Base-by-base conservation (phyloP, 2,888 invertebrate species). In the Drosophila mayaguana region DNA sequence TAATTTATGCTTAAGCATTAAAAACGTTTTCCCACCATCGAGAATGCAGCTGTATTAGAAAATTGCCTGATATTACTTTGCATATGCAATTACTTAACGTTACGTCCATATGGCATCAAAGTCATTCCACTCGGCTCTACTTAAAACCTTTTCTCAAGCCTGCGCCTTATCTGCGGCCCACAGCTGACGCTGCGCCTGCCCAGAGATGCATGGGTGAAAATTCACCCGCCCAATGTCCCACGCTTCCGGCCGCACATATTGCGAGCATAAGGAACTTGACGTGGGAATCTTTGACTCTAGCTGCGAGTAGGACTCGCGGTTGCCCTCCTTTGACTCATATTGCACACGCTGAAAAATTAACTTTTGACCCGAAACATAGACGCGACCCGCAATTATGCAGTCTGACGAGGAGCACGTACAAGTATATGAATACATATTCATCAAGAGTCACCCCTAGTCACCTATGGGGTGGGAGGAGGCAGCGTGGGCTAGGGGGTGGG, bases 261-360 rank as follows among this genome's bases (percentile, higher is more conserved):
- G 38, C 28, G 50, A 38, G 64, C 77, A 70, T 59, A 78, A 70
- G 76, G 78, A 59, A 66, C 59, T 71, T 62, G 12, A 85, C 85
- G 86, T 86, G 86, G 86, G 86, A 86, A 86, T 86, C 85, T 72
- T 85, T 74, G 62, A 40, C 22, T 57, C 12, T 14, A n/a, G 2
- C 40, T 40, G 28, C 42, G 34, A 56, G 40, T 50, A n/a, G 22
- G 38, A 61, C 62, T 59, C 60, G 55, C 50, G 11, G 32, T 43
- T 77, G 77, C 61, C 80, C 80, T 61, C 48, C 55, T 61, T 55
- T 62, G 63, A 48, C 61, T 43, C 87, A 86, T 83, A 76, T 75
- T 84, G 89, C 89, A 82, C 82, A 66, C 78, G 69, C 73, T 78
- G 80, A 74, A 78, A 80, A 80, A 88, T 88, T 87, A 89, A 87